Evolutionary conservation across 2,888 invertebrate species (phyloP).

Genomic region (Drosophila prostipennis): DNA sequence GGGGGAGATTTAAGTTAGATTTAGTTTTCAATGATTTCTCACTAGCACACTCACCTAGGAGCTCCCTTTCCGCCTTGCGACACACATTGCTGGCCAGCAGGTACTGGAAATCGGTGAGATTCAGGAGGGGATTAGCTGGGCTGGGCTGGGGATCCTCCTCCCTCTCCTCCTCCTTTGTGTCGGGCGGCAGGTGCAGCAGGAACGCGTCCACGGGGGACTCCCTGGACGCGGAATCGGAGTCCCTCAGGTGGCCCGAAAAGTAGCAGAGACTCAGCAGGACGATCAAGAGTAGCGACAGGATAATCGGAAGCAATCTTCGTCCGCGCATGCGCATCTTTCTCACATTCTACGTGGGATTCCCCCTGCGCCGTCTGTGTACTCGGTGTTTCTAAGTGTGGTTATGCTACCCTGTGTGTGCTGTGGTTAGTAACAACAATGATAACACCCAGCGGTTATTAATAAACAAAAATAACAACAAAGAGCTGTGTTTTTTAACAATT

Average conservation of each 20-base stretch:
- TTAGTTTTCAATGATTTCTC: background rate
- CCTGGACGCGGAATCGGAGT: conserved; percentile 12
- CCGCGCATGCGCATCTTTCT: conserved; percentile 81
- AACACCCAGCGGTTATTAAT: too few species aligned
- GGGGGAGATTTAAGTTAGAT: background rate
- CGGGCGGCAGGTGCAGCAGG: conserved; percentile 59
- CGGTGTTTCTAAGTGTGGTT: background rate
- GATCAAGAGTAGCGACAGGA: conserved; percentile 67
- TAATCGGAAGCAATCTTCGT: conserved; percentile 75
- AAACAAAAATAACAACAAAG: conserved; percentile 9
- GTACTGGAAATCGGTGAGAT: conserved; percentile 79
- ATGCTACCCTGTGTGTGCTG: background rate
- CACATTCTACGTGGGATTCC: conserved; percentile 58
- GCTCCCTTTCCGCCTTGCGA: conserved; percentile 71
- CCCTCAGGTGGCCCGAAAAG: conserved; percentile 51
- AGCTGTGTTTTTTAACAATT: conserved; percentile 11
- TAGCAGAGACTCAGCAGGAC: conserved; percentile 74
- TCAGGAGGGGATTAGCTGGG: conserved; percentile 62
- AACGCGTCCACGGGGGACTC: conserved; percentile 67
- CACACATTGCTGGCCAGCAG: conserved; percentile 77
- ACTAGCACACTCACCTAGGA: conserved; percentile 71
- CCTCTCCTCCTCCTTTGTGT: background rate
- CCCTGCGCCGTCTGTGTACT: conserved; percentile 6
- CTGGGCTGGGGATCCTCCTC: background rate
- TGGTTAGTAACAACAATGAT: background rate